Evolutionary conservation across 2,797 vertebrate species (phyloP), one percentile per base, ranked within the genome.

Genomic region (Typhlichthys eigenmanni): DNA sequence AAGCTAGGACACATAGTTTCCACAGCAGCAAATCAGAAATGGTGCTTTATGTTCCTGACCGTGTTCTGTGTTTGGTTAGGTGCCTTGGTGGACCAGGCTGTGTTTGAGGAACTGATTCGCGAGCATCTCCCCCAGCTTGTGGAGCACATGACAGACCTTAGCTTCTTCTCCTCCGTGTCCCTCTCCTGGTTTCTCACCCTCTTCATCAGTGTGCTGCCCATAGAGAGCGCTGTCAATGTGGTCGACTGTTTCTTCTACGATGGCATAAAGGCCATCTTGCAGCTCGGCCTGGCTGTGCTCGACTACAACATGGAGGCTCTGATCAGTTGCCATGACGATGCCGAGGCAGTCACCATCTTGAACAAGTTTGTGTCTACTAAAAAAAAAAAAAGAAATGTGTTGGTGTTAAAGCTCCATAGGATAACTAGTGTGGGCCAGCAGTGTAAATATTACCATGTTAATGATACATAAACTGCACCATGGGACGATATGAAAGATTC

Each of bases 161-260:
- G 95, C 1, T 98, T 99, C 91, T 97, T 99, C 91, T 98, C 96
- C 1, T 98, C 96, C 0, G 93, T 98, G 82, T 98, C 97, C 62
- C 86, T 99, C 72, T 99, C 97, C 57, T 99, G 97, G 98, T 99
- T 99, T 83, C 95, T 98, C 85, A 98, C 98, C 7, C 94, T 98
- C 73, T 99, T 98, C 84, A 95, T 98, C 90, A 98, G 96, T 0
- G 96, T 98, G 66, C 87, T 99, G 62, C 96, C 96, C 69, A 95
- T 99, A 70, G 96, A 98, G 88, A 96, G 98, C 17, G 95, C 97
- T 0, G 96, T 98, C 72, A 98, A 95, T 60, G 96, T 98, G 66
- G 95, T 99, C 1, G 98, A 99, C 88, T 99, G 96, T 78, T 99
- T 98, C 81, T 99, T 99, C 93, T 98, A 95, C 29, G 95, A 98